Base-by-base conservation (phyloP, 2,113 vertebrate species). In the Hipposideros armiger region DNA sequence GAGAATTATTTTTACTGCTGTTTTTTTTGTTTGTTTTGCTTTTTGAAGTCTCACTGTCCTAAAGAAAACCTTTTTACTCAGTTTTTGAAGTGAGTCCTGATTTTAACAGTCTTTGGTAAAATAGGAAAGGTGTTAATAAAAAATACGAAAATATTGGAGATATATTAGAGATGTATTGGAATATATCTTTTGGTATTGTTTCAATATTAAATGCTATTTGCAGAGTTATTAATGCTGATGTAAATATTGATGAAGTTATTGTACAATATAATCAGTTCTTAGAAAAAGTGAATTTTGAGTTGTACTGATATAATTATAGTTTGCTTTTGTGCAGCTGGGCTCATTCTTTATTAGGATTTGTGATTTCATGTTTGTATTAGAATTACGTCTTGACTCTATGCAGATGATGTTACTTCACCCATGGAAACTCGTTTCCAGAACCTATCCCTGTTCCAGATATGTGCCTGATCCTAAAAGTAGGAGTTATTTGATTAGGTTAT, bases 371-470 rank as follows among this genome's bases (percentile, higher is more conserved):
- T 95, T 97, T 94, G 64, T 83, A 16, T 95, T 91, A 85, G 50
- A 28, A 15, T 72, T 90, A 45, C 91, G 22, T 90, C 56, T 95
- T 94, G 5, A 32, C 76, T 64, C 32, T 95, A 7, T 69, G 73
- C 22, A 89, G 78, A 80, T 93, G 69, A 36, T 45, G 1, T 94
- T 74, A 80, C 56, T 83, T 97, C 96, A 94, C 32, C 58, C 78
- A 73, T 97, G 72, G 64, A 91, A 96, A 84, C 50, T 95, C 4
- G 70, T 96, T 97, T 96, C 52, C 96, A 36, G 72, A 80, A 97
- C 76, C 58, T 87, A 40, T 40, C 40, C 40, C 69, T 88, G 40
- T 96, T 93, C 72, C 32, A 92, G 62, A 69, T 70, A 95, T 58
- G 5, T 87, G 0, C 0, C 69, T 64, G 15, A 78, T 86, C 8